Percentiles rank a stretch among this genome's conserved stretches.
Evolutionary conservation across 2,797 vertebrate species (phyloP).

Genomic region (Thripadectes ignobilis): DNA sequence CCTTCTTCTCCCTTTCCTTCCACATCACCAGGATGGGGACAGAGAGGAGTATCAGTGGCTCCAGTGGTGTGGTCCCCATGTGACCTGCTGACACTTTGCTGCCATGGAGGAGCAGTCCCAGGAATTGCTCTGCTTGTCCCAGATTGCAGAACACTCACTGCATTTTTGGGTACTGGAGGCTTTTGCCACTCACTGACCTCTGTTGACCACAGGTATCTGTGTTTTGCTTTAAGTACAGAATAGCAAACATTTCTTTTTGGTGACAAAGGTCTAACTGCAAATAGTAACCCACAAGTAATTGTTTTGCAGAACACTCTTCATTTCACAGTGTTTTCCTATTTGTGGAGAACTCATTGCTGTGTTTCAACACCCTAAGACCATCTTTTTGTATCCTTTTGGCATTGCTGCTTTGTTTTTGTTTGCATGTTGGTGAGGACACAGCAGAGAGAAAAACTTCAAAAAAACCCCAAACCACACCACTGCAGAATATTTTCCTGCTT

Average conservation of each 20-base stretch:
- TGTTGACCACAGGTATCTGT: not conserved
- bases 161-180: not conserved
- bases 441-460: not conserved
- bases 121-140: not conserved
- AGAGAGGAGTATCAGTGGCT: not conserved
- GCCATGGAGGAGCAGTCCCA: not conserved
- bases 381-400: not conserved
- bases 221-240: not conserved
- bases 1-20: not conserved
- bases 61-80: rapidly evolving
- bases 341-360: not conserved
- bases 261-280: not conserved
- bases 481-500: not conserved
- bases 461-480: rapidly evolving
- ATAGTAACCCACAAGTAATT: not conserved
- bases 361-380: not conserved
- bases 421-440: not conserved
- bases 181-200: not conserved
- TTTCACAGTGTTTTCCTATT: not conserved
- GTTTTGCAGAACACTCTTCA: not conserved
- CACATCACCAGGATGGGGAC: not conserved
- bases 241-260: not conserved
- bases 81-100: not conserved
- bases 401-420: not conserved
- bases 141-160: not conserved